A percentile compares a stretch with the other conserved stretches of the same genome.
These are phyloP conservation scores for Corythornis vintsioides DNA, from an alignment of 2,113 vertebrate species.

Conservation along the genomic window DNA sequence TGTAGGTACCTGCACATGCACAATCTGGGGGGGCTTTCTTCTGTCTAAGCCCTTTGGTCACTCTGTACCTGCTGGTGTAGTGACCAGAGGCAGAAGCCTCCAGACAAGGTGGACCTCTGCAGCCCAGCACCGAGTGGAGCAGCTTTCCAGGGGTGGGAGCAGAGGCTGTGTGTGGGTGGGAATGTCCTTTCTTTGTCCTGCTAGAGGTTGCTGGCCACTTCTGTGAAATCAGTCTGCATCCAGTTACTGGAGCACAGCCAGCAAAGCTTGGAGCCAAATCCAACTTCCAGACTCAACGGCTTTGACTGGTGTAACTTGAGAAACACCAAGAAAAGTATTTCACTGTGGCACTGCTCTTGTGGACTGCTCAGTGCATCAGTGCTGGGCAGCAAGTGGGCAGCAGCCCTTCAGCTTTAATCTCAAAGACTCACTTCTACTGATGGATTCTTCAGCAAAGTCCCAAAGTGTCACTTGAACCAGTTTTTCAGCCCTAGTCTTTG, in stretches of 20 bases:
- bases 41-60: background rate
- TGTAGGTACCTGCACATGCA: fast-evolving
- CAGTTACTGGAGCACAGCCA: background rate
- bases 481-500: background rate
- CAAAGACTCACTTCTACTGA: background rate
- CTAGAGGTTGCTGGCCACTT: background rate
- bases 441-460: background rate
- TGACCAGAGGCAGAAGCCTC: background rate
- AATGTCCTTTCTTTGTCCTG: background rate
- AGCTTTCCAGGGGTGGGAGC: background rate
- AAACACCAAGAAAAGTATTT: background rate
- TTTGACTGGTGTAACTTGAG: conserved; percentile 11
- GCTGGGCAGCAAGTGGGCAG: background rate
- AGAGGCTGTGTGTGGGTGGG: fast-evolving
- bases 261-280: background rate
- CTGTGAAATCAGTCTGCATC: background rate
- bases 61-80: background rate
- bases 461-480: fast-evolving
- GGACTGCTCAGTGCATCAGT: background rate
- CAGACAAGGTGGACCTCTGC: background rate
- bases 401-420: background rate
- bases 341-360: background rate
- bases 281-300: background rate
- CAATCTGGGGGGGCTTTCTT: background rate
- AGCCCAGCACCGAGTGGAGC: background rate